Conservation (phyloP, 2,113 vertebrate genomes). For the Ophthalmolycus amberensis region DNA sequence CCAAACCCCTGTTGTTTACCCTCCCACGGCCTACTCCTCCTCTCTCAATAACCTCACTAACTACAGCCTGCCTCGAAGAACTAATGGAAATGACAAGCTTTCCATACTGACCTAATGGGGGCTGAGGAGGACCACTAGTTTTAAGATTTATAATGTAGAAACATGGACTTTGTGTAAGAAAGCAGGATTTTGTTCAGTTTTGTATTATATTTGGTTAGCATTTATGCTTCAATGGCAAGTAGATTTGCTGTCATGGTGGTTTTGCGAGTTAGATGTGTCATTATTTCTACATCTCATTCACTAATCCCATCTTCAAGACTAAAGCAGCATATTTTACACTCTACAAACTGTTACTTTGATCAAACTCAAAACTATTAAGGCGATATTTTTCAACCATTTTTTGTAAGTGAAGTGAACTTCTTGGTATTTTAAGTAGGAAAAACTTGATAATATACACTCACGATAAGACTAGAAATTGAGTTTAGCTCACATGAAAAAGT, state of each 20-base stretch:
- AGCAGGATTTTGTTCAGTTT: not conserved
- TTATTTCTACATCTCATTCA: not conserved
- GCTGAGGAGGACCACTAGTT: not conserved
- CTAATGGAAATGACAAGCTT: not conserved
- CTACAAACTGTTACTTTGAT: not conserved
- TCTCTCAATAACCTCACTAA: constrained; percentile 23
- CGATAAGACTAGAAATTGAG: not conserved
- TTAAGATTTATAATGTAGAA: not conserved
- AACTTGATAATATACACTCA: not conserved
- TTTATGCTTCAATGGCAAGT: not conserved
- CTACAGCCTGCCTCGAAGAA: not conserved
- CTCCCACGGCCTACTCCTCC: constrained; percentile 4
- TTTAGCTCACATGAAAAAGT: not conserved
- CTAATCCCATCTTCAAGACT: not conserved
- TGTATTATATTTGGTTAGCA: not conserved
- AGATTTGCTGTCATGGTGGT: not conserved
- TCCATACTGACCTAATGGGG: not conserved
- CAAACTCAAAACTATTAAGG: not conserved
- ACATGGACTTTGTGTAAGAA: not conserved
- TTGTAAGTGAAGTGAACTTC: not conserved
- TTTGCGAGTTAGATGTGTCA: not conserved
- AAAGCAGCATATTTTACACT: not conserved
- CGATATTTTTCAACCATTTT: not conserved
- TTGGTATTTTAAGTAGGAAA: not conserved
- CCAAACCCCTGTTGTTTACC: constrained; percentile 55